These are phyloP conservation scores for Trachelus troglodyta DNA, from an alignment of 2,888 invertebrate genomes.

Conservation along the genomic window DNA sequence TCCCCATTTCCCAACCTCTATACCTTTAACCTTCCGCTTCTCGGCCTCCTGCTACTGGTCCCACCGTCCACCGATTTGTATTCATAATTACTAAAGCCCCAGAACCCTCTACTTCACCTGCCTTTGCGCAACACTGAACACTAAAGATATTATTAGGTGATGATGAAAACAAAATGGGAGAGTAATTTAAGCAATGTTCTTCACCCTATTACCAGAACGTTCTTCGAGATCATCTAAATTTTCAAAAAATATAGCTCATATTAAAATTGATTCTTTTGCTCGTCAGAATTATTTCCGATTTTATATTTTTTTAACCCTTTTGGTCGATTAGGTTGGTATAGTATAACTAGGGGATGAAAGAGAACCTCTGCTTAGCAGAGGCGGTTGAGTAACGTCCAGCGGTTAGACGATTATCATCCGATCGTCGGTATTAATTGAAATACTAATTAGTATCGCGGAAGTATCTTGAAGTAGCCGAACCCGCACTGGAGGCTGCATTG, in stretches of 20 bases:
- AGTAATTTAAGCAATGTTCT: neutral
- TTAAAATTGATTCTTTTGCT: neutral
- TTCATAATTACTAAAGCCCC: conserved; percentile 56
- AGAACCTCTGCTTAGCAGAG: neutral
- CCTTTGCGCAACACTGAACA: conserved; percentile 36
- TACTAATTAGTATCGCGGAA: conserved; percentile 2
- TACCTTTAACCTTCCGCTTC: conserved; percentile 28
- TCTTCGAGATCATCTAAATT: neutral
- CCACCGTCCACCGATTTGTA: conserved; percentile 53
- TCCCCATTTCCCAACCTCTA: conserved; percentile 18
- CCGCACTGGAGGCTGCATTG: neutral
- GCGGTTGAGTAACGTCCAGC: neutral
- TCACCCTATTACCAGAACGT: neutral
- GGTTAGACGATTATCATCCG: conserved; percentile 1
- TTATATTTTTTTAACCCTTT: neutral
- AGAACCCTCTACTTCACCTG: conserved; percentile 42
- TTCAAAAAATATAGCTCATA: neutral
- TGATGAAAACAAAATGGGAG: conserved; percentile 48
- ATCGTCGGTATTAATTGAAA: conserved; percentile 2
- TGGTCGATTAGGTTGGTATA: neutral
- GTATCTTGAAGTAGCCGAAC: neutral
- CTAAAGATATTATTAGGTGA: conserved; percentile 54
- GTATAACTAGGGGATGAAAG: neutral
- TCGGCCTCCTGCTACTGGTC: conserved; percentile 18
- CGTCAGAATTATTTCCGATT: neutral